Conservation (phyloP, 2,888 invertebrate species). For the Caenorhabditis sp. region DNA sequence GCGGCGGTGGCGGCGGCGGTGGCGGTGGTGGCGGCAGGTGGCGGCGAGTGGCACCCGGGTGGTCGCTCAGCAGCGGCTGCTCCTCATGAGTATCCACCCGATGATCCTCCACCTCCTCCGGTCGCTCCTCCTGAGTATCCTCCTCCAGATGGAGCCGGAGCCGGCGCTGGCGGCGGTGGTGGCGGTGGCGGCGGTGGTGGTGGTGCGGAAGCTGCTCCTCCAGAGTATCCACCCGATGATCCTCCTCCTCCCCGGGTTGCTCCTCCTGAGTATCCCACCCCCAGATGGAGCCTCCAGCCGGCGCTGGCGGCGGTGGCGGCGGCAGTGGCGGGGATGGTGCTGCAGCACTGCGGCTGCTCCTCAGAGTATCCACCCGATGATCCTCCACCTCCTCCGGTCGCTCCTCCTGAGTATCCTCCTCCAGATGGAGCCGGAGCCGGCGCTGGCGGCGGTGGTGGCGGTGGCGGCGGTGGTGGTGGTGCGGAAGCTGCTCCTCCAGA, state of each 20-base stretch:
- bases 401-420: constrained; percentile 18
- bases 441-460: constrained; percentile 15
- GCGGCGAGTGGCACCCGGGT: background rate
- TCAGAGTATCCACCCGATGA: no score
- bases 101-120: constrained; percentile 40
- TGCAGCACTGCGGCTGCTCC: background rate
- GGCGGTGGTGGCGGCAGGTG: constrained; percentile 13
- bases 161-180: background rate
- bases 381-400: no score
- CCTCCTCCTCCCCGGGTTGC: background rate
- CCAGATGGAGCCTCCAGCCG: constrained; percentile 12
- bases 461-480: constrained; percentile 10
- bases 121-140: constrained; percentile 5
- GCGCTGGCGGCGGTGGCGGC: no score
- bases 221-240: constrained; percentile 12
- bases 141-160: no score
- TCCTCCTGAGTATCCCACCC: background rate
- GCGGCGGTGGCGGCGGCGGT: constrained; percentile 1
- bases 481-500: constrained; percentile 11
- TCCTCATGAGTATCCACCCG: constrained; percentile 2
- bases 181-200: background rate
- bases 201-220: background rate
- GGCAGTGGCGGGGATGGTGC: background rate
- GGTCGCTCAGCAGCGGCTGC: background rate
- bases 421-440: constrained; percentile 11